Base-by-base conservation (phyloP, 2,797 vertebrate species). In the Xerus rutilus region DNA sequence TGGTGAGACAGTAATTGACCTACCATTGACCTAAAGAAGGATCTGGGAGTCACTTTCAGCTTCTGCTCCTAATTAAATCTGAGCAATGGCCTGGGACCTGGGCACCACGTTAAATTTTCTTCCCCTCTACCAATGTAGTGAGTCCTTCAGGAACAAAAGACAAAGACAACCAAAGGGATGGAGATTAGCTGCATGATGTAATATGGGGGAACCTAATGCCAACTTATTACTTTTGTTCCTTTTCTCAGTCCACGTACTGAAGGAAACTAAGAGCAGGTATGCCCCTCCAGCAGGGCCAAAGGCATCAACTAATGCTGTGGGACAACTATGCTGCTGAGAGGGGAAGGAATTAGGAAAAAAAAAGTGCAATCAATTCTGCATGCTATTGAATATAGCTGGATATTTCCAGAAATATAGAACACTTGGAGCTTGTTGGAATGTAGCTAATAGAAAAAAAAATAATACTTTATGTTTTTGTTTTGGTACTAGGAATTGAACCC, bases 41-140 rank as follows among this genome's bases (percentile, higher is more conserved):
- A 14, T 67, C 43, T 69, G 59, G n/a, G 32, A 64, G 67, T 57
- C 35, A 28, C 3, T 39, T 49, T 95, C 32, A 83, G 28, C 39
- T 86, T 35, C 54, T 83, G 45, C 28, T 94, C 78, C 82, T 78
- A 54, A 85, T 74, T 72, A n/a, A 67, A 59, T 52, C 65, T 82
- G 45, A 89, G 74, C 69, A 81, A 67, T 2, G 9, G 43, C 72
- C 20, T 28, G 85, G 32, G 47, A 45, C 20, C 49, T 59, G 5
- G 57, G 54, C 7, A 84, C 45, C 52, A 79, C 4, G 0, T 6
- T 15, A 21, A 49, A 8, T 23, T 73, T n/a, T 65, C 17, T 30
- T 30, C 25, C 76, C 32, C 52, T 64, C 14, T 35, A 74, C 17
- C 21, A 87, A 86, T 13, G 12, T 0, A 92, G 10, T 32, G 84